Conservation (phyloP, 2,113 vertebrate genomes). For the Hippocampus mohnikei region DNA sequence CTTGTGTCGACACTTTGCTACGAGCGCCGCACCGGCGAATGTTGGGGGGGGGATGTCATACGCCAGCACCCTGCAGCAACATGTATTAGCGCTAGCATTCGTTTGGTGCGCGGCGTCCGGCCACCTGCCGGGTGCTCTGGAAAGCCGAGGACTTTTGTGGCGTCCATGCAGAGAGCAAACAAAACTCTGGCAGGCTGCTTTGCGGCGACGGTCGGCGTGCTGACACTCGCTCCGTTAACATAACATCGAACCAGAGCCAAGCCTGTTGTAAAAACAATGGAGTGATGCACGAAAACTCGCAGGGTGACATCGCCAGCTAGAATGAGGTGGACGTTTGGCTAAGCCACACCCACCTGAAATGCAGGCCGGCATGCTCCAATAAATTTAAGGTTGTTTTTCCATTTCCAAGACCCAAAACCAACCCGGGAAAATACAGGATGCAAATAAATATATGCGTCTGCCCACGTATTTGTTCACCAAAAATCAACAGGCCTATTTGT, state of each 20-base stretch:
- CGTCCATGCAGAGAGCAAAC: neutral
- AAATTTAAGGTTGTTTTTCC: no score
- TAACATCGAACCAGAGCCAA: neutral
- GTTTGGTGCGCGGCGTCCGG: neutral
- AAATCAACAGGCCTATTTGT: no score
- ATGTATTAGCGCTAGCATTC: neutral
- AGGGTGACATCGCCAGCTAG: neutral
- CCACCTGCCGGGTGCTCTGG: neutral
- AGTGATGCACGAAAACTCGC: neutral
- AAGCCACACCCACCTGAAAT: neutral
- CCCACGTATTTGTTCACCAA: no score
- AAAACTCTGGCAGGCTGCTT: slow-evolving; percentile 5
- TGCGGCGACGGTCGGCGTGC: neutral
- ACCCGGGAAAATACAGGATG: no score
- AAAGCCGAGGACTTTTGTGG: neutral
- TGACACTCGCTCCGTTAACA: slow-evolving; percentile 1
- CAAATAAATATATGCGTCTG: no score
- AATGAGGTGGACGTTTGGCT: neutral
- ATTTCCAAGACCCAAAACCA: no score
- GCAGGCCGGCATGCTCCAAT: neutral
- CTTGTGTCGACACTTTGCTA: neutral
- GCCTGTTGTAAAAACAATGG: slow-evolving; percentile 1
- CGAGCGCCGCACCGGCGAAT: neutral
- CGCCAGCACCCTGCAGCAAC: neutral
- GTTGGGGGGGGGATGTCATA: neutral